Conservation (phyloP, 2,797 vertebrate species). For the Megalops cyprinoides region DNA sequence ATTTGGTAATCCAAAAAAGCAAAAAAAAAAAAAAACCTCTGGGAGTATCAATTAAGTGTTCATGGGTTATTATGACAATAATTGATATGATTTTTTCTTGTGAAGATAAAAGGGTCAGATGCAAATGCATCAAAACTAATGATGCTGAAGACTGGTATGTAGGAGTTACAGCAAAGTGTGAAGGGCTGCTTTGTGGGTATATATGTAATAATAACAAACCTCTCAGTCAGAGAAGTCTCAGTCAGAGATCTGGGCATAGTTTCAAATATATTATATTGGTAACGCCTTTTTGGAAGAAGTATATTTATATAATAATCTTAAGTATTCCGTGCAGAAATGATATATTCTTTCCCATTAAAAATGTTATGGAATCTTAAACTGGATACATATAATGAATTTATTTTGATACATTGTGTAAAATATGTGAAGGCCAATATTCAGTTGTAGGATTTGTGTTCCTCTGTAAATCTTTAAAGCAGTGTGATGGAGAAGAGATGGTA, state of each 20-base stretch:
- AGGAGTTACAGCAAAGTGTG: neutral
- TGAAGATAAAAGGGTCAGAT: neutral
- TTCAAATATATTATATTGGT: neutral
- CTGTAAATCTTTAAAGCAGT: neutral
- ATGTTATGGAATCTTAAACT: neutral
- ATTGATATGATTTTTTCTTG: neutral
- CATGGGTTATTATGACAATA: neutral
- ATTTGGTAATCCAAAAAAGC: too few species aligned
- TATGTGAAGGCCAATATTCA: neutral
- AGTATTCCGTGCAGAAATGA: neutral
- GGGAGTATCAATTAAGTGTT: neutral
- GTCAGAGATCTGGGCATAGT: neutral
- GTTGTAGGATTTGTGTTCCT: neutral
- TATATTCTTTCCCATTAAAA: neutral
- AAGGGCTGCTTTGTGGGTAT: neutral
- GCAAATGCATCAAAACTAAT: neutral
- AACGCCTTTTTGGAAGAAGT: neutral
- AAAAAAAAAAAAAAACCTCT: neutral
- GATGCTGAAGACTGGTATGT: neutral
- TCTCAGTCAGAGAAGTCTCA: neutral
- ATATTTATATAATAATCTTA: neutral
- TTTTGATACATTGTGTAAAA: slow-evolving; percentile 5
- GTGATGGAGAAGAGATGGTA: neutral
- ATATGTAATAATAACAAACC: neutral
- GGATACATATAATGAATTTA: neutral